Evolutionary conservation across 1,140 invertebrate genomes (phyloP), one percentile per base, ranked within the genome.

Genomic region (Drosophila paulistorum): DNA sequence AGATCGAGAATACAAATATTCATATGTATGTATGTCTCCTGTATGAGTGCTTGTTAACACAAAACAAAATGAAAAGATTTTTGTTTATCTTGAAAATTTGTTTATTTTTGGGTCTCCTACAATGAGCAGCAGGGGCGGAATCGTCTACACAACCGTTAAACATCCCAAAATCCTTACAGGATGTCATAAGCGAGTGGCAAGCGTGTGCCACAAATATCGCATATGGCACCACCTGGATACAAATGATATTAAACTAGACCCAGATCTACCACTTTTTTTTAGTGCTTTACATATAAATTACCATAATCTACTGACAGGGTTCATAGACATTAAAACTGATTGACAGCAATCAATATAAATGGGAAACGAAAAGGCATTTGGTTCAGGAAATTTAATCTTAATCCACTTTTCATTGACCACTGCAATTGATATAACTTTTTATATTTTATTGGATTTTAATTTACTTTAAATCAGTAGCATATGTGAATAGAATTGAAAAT

Each of bases 31-130:
- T 35, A 30, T 6, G 6, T 30, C 6, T 6, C 0, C 26, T 14
- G 26, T 11, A 14, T 39, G 58, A 33, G 58, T 23, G 26, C 17
- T 58, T 39, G 2, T 13, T 13, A 13, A 39, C 11, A 39, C 11
- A 72, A 68, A 30, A 77, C 74, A 77, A 77, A 77, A 77, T 77
- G 74, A 77, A 77, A 45, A 54, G 42, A 41, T 62, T 26, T 59
- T 35, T 62, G 66, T 65, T 76, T 76, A 70, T 76, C 59, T 41
- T 14, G 10, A 35, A 54, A 14, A 39, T 60, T 64, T 48, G 45
- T 48, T 45, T 75, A 69, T 76, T 60, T 33, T n/a, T 42, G 33
- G 59, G 62, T 14, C 37, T 23, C 45, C 59, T 64, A 17, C 13
- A 20, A 30, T 30, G 30, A 13, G n/a, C 59, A 20, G 39, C 17